Evolutionary conservation across 2,888 invertebrate species (phyloP).

Genomic region (Drosophila helvetica): DNA sequence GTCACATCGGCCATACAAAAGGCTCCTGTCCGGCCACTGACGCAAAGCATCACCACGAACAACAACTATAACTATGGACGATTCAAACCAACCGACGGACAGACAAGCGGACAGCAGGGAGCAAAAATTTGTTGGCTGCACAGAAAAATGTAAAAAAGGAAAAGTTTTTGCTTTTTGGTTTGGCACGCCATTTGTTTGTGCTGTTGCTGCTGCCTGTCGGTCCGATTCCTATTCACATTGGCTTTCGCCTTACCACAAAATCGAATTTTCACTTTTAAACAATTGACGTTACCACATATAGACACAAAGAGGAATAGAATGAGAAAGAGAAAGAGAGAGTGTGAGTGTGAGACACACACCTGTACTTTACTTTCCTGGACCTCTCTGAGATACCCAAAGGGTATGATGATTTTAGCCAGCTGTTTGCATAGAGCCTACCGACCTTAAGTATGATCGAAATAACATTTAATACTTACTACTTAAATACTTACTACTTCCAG

Average conservation of each 20-base stretch:
- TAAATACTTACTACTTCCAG: no score
- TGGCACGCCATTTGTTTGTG: constrained; percentile 65
- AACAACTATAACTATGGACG: constrained; percentile 54
- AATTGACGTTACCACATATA: constrained; percentile 71
- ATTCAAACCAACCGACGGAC: constrained; percentile 57
- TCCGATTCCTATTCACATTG: constrained; percentile 25
- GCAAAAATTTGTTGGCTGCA: constrained; percentile 49
- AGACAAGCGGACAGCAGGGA: constrained; percentile 23
- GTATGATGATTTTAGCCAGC: not conserved
- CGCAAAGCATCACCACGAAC: constrained; percentile 65
- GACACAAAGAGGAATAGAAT: not conserved
- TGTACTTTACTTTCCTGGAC: constrained; percentile 12
- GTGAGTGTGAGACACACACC: constrained; percentile 22
- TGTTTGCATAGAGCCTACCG: no score
- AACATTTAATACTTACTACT: no score
- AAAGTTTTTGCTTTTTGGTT: constrained; percentile 58
- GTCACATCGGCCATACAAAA: constrained; percentile 43
- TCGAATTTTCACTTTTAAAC: constrained; percentile 81
- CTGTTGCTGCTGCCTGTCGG: constrained; percentile 14
- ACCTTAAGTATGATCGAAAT: no score
- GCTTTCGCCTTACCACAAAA: constrained; percentile 72
- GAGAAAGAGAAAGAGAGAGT: not conserved
- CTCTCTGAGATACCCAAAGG: not conserved
- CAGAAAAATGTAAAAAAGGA: constrained; percentile 26
- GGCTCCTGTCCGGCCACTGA: constrained; percentile 61